Evolutionary conservation across 2,888 invertebrate species (phyloP).

Genomic region (Ferrisia virgata): DNA sequence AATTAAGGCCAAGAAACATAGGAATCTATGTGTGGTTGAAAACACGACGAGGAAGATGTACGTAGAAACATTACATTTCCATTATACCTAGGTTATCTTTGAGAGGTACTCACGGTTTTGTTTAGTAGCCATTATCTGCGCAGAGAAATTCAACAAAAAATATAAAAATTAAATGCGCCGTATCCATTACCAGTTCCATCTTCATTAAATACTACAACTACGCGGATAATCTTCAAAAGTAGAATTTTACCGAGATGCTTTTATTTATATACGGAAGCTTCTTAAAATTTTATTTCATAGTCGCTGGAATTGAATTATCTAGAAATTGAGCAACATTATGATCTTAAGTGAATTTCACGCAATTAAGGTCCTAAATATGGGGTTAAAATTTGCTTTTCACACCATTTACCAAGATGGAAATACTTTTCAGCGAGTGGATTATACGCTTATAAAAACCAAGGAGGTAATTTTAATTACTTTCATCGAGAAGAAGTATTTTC

Average conservation of each 20-base stretch:
- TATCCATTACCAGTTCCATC: not conserved
- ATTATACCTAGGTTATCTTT: too few species aligned
- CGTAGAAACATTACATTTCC: too few species aligned
- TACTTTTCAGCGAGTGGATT: not conserved
- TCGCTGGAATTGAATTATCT: not conserved
- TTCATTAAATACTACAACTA: not conserved
- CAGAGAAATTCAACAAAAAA: not conserved
- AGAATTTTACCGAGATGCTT: not conserved
- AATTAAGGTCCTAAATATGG: not conserved
- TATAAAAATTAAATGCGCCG: not conserved
- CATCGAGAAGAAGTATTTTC: too few species aligned
- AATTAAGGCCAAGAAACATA: too few species aligned
- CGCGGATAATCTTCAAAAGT: not conserved
- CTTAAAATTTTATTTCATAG: not conserved
- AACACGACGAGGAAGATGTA: too few species aligned
- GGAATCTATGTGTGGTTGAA: too few species aligned
- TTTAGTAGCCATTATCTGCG: not conserved
- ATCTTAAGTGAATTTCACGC: not conserved
- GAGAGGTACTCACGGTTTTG: too few species aligned
- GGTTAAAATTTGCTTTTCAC: not conserved
- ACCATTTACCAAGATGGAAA: not conserved
- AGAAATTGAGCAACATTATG: not conserved
- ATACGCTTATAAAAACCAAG: not conserved
- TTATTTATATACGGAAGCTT: not conserved
- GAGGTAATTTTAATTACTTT: not conserved